phyloP scores from a whole-genome alignment of 2,113 vertebrate species.

The Rostratula benghalensis region DNA sequence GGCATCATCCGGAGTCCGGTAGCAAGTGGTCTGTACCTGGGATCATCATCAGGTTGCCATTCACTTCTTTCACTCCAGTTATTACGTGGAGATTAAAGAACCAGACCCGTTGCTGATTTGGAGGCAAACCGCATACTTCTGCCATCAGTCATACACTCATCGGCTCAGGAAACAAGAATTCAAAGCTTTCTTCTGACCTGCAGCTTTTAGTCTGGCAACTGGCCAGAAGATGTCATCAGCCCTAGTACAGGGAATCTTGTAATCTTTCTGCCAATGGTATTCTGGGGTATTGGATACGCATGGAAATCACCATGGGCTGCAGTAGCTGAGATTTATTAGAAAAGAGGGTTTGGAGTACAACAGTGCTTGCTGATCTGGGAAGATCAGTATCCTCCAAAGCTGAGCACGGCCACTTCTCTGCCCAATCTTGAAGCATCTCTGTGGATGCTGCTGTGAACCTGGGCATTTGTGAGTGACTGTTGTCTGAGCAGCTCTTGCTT shows the following conservation, averaged over 20 bases:
- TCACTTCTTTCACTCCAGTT: background rate
- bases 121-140: background rate
- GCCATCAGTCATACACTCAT: background rate
- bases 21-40: background rate
- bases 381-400: background rate
- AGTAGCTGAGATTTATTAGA: background rate
- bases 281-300: background rate
- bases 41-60: background rate
- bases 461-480: background rate
- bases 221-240: constrained; percentile 37
- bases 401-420: background rate
- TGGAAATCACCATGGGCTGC: background rate
- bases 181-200: constrained; percentile 12
- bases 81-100: background rate
- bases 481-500: background rate
- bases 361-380: background rate
- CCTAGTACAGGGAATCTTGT: background rate
- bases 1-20: rapidly evolving
- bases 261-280: background rate
- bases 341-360: background rate
- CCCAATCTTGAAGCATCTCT: background rate
- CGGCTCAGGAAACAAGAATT: background rate
- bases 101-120: background rate
- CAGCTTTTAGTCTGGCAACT: constrained; percentile 35
- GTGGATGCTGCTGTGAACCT: background rate